These are phyloP conservation scores for Tragelaphus scriptus DNA, from an alignment of 2,113 vertebrate species.

Conservation along the genomic window DNA sequence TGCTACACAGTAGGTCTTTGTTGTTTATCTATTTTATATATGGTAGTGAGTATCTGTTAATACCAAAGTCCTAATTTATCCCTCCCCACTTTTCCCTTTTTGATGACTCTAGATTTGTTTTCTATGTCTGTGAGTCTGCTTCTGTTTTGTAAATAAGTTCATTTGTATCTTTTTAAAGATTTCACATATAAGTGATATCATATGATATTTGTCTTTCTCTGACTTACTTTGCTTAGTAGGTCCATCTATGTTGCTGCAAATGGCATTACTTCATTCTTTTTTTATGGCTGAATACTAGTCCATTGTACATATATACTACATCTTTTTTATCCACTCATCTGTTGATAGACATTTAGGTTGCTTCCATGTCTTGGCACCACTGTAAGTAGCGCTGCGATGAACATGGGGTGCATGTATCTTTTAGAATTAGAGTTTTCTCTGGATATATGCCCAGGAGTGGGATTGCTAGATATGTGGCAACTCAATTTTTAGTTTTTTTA, in stretches of 20 bases:
- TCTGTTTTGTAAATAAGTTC: background rate
- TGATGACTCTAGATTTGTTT: background rate
- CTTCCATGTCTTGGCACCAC: background rate
- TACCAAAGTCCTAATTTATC: background rate
- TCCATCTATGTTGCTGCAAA: background rate
- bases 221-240: background rate
- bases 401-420: background rate
- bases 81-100: background rate
- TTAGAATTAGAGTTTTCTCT: background rate
- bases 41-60: background rate
- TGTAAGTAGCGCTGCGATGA: background rate
- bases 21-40: background rate
- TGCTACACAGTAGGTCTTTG: background rate
- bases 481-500: background rate
- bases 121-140: background rate
- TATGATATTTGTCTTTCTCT: background rate
- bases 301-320: background rate
- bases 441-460: background rate
- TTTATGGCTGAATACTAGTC: background rate
- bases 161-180: background rate
- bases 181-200: background rate
- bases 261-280: background rate
- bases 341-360: background rate
- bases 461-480: background rate
- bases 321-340: background rate